phyloP scores from a whole-genome alignment of 2,797 vertebrate genomes.

The Naso thynnoides region DNA sequence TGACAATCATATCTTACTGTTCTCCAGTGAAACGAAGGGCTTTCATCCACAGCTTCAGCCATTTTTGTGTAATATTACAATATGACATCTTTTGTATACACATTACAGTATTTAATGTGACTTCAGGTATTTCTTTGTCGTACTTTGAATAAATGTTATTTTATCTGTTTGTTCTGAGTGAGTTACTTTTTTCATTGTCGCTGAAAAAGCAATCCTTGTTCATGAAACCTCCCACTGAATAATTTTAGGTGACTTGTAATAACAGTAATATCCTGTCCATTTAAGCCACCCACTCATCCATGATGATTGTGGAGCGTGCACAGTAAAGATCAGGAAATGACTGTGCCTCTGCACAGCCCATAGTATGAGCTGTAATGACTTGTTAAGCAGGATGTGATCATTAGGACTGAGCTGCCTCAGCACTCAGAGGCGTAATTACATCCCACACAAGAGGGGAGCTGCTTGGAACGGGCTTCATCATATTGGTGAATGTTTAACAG shows the following conservation, averaged over 20 bases:
- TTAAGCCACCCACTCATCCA: conserved; percentile 20
- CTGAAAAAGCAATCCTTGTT: background rate
- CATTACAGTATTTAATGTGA: conserved; percentile 73
- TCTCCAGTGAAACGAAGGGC: conserved; percentile 85
- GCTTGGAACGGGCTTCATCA: conserved; percentile 54
- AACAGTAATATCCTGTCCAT: background rate
- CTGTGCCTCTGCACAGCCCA: conserved; percentile 47
- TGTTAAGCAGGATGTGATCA: conserved; percentile 77
- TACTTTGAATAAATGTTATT: conserved; percentile 72
- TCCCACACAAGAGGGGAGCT: conserved; percentile 60
- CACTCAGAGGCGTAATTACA: conserved; percentile 68
- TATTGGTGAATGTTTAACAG: conserved; percentile 64
- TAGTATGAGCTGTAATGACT: conserved; percentile 72
- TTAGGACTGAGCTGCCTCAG: conserved; percentile 76
- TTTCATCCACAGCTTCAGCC: conserved; percentile 61
- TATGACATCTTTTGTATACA: conserved; percentile 66
- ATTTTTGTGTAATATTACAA: conserved; percentile 61
- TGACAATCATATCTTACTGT: conserved; percentile 86
- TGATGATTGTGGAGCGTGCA: conserved; percentile 39
- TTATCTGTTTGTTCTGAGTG: conserved; percentile 68
- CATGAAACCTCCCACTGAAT: no score
- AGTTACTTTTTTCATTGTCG: conserved; percentile 17
- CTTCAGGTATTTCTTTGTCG: conserved; percentile 77
- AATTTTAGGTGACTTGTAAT: background rate
- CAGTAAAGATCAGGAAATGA: conserved; percentile 68